Base-by-base conservation (phyloP, 2,113 vertebrate genomes). In the Poicephalus meyeri region DNA sequence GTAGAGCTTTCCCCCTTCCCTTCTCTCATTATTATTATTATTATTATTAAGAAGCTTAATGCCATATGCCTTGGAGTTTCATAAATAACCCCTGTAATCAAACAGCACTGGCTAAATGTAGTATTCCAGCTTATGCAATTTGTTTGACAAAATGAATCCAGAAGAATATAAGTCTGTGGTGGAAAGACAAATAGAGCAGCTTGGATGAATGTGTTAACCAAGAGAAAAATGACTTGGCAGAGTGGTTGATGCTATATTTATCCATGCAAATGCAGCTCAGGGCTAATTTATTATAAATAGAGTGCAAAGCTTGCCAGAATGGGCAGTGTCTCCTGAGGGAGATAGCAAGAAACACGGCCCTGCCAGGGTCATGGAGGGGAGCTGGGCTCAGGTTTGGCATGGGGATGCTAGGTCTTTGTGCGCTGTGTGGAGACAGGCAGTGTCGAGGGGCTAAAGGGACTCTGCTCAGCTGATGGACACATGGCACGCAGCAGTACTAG, bases 1-100 rank as follows among this genome's bases (percentile, higher is more conserved):
- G 41, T 44, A 47, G 56, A 49, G 64, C 52, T 86, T 95, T 82
- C 56, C 66, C 83, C 84, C 46, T 79, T 93, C 77, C 52, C 39
- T 91, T 70, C 44, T 55, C 35, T 94, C 68, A 77, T 96, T 91
- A 95, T 96, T 96, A 92, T 92, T 93, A 94, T 96, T 96, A 92
- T 91, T 73, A 61, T 91, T 94, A 87, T 95, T 96, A 97, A 93
- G 88, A 63, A 93, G 90, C 86, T 91, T 95, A 97, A 97, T 93
- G 86, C 94, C 93, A 88, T 94, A 80, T 91, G 76, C 92, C 91
- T 94, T 85, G 90, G 93, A 82, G 94, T 72, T 96, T 94, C 94
- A 88, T 96, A 95, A 97, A 97, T 95, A 95, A 94, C 95, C 71
- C 86, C 79, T 88, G 80, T 92, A 96, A 96, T 94, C 93, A 93